Conservation (phyloP, 2,113 vertebrate species). For the Agapornis roseicollis region DNA sequence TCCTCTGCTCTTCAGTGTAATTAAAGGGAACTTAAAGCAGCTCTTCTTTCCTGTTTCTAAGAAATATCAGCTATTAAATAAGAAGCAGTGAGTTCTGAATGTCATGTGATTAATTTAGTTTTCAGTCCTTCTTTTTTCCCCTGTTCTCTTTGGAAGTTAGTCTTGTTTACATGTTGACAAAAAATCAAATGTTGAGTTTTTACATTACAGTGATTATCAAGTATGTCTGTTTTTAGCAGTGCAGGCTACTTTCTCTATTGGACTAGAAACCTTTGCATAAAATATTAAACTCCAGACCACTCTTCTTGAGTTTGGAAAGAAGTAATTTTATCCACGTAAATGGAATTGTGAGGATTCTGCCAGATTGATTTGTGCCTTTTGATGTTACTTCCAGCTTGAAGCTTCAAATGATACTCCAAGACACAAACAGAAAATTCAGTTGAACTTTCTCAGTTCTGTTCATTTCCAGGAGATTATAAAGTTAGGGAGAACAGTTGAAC, state of each 20-base stretch:
- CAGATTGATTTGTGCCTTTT: slow-evolving; percentile 20
- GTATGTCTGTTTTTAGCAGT: background rate
- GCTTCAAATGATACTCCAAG: background rate
- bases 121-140: background rate
- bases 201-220: background rate
- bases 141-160: background rate
- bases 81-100: background rate
- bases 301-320: background rate
- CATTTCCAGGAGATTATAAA: background rate
- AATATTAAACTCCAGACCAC: background rate
- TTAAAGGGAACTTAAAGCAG: background rate
- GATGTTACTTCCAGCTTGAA: background rate
- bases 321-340: background rate
- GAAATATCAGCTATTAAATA: slow-evolving; percentile 2
- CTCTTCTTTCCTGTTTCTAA: background rate
- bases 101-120: background rate
- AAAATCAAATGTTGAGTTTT: background rate
- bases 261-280: background rate
- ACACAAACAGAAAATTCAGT: background rate
- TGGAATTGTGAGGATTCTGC: background rate
- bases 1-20: background rate
- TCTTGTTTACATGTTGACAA: background rate
- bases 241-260: background rate
- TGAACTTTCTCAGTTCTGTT: background rate
- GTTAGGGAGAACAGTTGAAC: background rate